Conservation (phyloP, 1,140 invertebrate genomes). For the Macrostomum lignano region DNA sequence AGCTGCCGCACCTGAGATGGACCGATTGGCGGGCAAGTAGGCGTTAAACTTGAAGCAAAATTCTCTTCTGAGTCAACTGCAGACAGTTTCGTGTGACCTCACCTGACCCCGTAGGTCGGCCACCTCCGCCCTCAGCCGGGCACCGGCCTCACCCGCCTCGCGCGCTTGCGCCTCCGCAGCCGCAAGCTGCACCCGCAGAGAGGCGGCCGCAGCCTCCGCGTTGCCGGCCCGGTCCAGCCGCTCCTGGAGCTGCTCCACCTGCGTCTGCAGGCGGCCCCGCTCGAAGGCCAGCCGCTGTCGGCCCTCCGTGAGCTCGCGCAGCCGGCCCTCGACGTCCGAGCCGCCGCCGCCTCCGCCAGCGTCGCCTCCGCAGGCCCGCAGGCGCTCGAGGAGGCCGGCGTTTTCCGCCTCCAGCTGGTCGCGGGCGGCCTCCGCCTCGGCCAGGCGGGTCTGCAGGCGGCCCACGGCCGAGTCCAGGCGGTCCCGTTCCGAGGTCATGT, state of each 20-base stretch:
- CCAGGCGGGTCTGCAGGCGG: too few species aligned
- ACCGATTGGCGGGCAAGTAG: too few species aligned
- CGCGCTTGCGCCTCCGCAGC: constrained; percentile 12
- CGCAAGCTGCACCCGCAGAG: constrained; percentile 11
- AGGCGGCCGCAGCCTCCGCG: constrained; percentile 10
- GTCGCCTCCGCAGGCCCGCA: constrained; percentile 8
- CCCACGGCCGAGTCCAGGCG: too few species aligned
- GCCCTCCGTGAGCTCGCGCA: constrained; percentile 19
- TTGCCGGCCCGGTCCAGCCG: constrained; percentile 11
- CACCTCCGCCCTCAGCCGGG: too few species aligned
- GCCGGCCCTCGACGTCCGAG: too few species aligned
- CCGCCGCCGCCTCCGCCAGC: too few species aligned
- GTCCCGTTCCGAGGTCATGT: too few species aligned
- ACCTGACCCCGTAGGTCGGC: too few species aligned
- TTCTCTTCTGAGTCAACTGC: too few species aligned
- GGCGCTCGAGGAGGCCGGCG: constrained; percentile 12
- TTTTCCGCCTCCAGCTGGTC: constrained; percentile 15
- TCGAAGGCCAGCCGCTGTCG: constrained; percentile 21
- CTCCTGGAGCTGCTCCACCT: constrained; percentile 12
- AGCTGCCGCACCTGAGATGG: constrained; percentile 12
- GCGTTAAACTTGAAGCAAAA: too few species aligned
- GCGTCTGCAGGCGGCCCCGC: constrained; percentile 16
- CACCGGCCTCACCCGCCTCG: too few species aligned
- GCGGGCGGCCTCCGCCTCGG: constrained; percentile 10
- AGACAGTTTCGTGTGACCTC: too few species aligned